Percentiles rank a stretch among this genome's conserved stretches.
Conservation (phyloP, 2,113 vertebrate species). For the Corapipo altera region DNA sequence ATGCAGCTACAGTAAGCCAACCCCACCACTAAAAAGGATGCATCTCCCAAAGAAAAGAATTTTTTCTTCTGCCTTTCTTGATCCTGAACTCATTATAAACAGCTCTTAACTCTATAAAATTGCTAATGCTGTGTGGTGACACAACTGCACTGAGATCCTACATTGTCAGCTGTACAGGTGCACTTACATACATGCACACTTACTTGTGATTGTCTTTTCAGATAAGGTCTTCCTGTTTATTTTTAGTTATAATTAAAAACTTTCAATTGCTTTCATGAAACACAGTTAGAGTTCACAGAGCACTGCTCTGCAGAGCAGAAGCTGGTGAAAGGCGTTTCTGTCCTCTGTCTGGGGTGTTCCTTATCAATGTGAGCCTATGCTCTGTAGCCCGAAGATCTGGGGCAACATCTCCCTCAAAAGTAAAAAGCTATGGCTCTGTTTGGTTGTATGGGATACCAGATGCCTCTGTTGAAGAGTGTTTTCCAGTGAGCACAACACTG, state of each 20-base stretch:
- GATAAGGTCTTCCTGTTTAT: background rate
- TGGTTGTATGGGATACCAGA: background rate
- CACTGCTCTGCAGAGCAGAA: background rate
- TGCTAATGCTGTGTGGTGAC: background rate
- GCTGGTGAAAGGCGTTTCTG: background rate
- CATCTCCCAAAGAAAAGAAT: background rate
- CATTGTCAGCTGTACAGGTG: background rate
- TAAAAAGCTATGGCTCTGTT: background rate
- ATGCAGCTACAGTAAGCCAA: background rate
- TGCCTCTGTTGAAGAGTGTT: background rate
- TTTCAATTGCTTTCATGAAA: background rate
- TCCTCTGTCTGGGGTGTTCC: background rate
- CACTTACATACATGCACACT: background rate
- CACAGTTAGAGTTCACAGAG: background rate
- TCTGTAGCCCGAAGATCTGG: background rate
- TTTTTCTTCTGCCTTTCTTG: background rate
- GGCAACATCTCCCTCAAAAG: background rate
- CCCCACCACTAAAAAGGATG: background rate
- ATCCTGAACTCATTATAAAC: background rate
- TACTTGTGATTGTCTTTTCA: background rate
- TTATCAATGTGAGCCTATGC: accelerated
- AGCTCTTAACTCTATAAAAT: background rate
- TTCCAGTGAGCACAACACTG: background rate
- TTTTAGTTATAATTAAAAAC: background rate
- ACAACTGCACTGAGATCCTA: background rate